Evolutionary conservation across 2,113 vertebrate species (phyloP).

Genomic region (Coregonus clupeaformis): DNA sequence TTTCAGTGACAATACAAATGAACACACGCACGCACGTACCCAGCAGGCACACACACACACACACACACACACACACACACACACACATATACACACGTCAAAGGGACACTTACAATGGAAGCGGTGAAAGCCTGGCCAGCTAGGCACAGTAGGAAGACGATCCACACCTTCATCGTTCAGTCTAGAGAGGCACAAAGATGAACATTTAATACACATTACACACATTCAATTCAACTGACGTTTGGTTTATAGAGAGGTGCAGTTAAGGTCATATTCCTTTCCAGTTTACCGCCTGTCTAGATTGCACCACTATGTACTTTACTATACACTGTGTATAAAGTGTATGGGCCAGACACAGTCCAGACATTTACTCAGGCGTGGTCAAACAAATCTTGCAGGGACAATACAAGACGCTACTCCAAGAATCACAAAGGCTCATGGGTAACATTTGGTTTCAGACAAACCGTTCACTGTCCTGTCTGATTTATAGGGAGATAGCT

Average conservation of each 20-base stretch:
- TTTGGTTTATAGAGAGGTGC: too few species aligned
- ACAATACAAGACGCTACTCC: neutral
- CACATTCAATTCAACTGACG: neutral
- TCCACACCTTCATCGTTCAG: constrained; percentile 91
- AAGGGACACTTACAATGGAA: constrained; percentile 80
- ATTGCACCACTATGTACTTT: too few species aligned
- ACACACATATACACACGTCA: neutral
- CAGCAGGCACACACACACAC: constrained; percentile 14
- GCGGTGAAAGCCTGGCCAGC: constrained; percentile 87
- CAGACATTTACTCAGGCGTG: constrained; percentile 1
- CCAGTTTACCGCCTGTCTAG: too few species aligned
- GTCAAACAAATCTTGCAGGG: constrained; percentile 7
- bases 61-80: neutral
- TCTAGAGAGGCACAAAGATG: constrained; percentile 55
- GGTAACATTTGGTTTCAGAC: constrained; percentile 33
- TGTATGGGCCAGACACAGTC: neutral
- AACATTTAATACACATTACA: neutral
- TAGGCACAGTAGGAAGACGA: constrained; percentile 92
- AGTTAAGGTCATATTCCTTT: too few species aligned
- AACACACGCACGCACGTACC: constrained; percentile 16
- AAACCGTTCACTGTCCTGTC: constrained; percentile 30
- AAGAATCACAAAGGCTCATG: neutral
- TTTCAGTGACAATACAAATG: neutral
- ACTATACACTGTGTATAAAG: too few species aligned
- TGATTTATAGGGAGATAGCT: constrained; percentile 8